These are phyloP conservation scores for Physella acuta DNA, from an alignment of 1,140 invertebrate genomes.

Conservation along the genomic window DNA sequence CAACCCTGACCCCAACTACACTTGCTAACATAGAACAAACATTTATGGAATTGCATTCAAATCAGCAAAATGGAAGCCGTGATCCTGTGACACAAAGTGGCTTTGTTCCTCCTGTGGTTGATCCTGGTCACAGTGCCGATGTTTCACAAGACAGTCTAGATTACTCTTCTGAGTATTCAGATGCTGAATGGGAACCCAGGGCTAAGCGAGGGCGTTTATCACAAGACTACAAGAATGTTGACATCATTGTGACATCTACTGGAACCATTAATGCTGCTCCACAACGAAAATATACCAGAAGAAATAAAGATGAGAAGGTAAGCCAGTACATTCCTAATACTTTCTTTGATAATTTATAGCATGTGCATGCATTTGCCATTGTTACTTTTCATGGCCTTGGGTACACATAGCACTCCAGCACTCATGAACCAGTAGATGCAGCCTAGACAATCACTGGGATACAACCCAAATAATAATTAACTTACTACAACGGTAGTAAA, in stretches of 20 bases:
- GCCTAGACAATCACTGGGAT: too few relatives aligned
- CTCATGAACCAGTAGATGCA: too few relatives aligned
- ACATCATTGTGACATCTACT: conserved; percentile 23
- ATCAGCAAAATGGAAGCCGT: conserved; percentile 57
- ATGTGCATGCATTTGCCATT: conserved; percentile 6
- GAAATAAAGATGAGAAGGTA: conserved; percentile 45
- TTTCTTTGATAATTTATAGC: not conserved
- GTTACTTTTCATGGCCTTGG: not conserved
- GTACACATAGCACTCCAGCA: too few relatives aligned
- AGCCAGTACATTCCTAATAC: conserved; percentile 8
- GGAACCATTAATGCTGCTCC: conserved; percentile 28
- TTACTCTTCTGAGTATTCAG: conserved; percentile 34
- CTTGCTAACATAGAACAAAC: conserved; percentile 85
- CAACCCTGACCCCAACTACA: conserved; percentile 89
- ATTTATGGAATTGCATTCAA: conserved; percentile 67
- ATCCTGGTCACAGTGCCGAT: conserved; percentile 51
- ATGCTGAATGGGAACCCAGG: conserved; percentile 39
- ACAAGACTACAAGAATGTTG: conserved; percentile 9
- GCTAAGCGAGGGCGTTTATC: conserved; percentile 28
- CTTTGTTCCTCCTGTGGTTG: conserved; percentile 81
- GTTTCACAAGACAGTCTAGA: conserved; percentile 42
- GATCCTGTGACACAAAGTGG: conserved; percentile 81
- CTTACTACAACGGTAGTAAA: too few relatives aligned
- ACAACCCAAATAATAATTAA: too few relatives aligned
- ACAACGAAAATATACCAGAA: conserved; percentile 38